Base-by-base conservation (phyloP, 2,888 invertebrate genomes). In the Zeuzera pyrina region DNA sequence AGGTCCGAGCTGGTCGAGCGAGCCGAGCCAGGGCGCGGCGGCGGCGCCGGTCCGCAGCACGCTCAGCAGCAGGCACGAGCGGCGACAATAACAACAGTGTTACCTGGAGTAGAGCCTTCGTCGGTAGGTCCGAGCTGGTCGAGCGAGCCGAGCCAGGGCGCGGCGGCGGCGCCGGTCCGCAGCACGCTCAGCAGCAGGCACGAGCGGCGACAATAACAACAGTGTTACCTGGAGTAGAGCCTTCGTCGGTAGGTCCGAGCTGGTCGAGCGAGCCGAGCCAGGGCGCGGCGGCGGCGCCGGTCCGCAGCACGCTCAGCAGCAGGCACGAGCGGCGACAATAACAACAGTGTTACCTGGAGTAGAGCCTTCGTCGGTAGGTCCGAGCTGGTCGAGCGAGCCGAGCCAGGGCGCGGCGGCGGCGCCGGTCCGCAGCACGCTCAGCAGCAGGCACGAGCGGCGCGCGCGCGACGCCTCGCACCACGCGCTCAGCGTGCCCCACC, bases 401-500 rank as follows among this genome's bases (percentile, higher is more conserved):
- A 97, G 79, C 97, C 97, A 97, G 1, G 96, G 94, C 38, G 97
- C 90, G 2, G 92, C 79, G 41, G 86, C 68, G 47, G 73, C 65
- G 10, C 94, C 94, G 23, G 93, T 95, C 40, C 93, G 89, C 57
- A 97, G 84, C 16, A 95, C 86, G 14, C 94, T 94, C 15, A 98
- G 81, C 91, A 97, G 92, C 25, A 98, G 78, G 65, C 97, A 97
- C 0, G 97, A 96, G 35, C 83, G 70, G 0, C 81, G 67, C 14
- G 78, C 57, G 7, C 83, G 54, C 6, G 73, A 54, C 25, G 64
- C 92, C 65, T 97, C 97, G 8, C 95, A 94, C 91, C 94, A 96
- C 0, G 97, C 95, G 52, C 95, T 92, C 36, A 98, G 84, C 40
- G 96, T 92, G n/a, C 97, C 97, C 83, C 89, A 96, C 97, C 97